Evolutionary conservation across 2,888 invertebrate genomes (phyloP).

Genomic region (Psylliodes chrysocephalus): DNA sequence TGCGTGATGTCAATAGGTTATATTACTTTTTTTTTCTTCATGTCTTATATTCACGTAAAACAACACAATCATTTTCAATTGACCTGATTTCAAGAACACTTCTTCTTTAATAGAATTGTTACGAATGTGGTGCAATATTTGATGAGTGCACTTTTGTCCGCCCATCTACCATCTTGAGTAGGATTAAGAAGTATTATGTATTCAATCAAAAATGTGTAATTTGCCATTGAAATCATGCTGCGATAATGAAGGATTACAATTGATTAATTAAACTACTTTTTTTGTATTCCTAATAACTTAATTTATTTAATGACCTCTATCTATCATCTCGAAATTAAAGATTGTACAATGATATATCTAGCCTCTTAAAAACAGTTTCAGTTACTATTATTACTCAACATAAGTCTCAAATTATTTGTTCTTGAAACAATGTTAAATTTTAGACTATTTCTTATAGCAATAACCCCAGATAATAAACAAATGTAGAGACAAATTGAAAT

Average conservation of each 20-base stretch:
- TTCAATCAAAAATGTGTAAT: background rate
- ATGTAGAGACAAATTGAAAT: too few species aligned
- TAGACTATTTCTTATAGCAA: too few species aligned
- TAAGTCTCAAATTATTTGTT: too few species aligned
- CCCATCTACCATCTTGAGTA: background rate
- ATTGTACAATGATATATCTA: too few species aligned
- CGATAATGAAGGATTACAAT: background rate
- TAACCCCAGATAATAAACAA: too few species aligned
- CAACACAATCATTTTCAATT: conserved; percentile 7
- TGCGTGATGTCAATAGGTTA: background rate
- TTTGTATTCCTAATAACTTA: background rate
- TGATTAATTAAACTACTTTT: background rate
- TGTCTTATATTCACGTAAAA: background rate
- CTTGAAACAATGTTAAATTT: too few species aligned
- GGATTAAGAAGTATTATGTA: background rate
- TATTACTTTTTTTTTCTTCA: background rate
- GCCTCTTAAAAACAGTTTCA: too few species aligned
- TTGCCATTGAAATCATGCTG: conserved; percentile 6
- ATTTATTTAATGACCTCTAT: background rate
- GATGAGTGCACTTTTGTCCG: conserved; percentile 4
- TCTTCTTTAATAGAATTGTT: background rate
- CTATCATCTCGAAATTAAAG: background rate
- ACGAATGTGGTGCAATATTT: background rate
- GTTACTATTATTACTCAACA: too few species aligned
- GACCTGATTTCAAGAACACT: conserved; percentile 9